phyloP scores from a whole-genome alignment of 2,797 vertebrate genomes.

The Tinamus major region DNA sequence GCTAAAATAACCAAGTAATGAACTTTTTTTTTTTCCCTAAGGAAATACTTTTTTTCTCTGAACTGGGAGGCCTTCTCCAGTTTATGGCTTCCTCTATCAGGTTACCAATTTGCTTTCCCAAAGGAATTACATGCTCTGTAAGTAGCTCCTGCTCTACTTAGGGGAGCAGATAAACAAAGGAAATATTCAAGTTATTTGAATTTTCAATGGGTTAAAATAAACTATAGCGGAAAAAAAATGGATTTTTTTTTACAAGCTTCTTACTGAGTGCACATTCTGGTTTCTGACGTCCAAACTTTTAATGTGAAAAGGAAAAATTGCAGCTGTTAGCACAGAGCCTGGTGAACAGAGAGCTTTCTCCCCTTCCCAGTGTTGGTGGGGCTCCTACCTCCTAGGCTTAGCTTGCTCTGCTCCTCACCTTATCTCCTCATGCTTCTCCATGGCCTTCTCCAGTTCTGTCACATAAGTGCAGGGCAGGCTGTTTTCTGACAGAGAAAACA shows the following conservation, averaged over 20 bases:
- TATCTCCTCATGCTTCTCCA: neutral
- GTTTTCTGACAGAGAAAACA: neutral
- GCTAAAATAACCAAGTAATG: neutral
- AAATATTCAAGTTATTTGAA: neutral
- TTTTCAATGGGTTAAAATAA: neutral
- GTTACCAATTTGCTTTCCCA: neutral
- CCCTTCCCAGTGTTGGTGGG: neutral
- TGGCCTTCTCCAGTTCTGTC: neutral
- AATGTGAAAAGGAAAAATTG: neutral
- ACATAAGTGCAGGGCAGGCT: fast-evolving
- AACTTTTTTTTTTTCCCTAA: neutral
- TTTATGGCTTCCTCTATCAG: neutral
- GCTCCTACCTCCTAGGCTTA: neutral
- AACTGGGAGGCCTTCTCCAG: neutral
- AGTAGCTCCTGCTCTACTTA: neutral
- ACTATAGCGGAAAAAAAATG: neutral
- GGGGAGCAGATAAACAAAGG: constrained; percentile 3
- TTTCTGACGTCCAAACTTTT: neutral
- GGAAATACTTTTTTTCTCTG: neutral
- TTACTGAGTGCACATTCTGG: neutral
- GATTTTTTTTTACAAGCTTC: neutral
- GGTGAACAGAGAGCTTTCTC: neutral
- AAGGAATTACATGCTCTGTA: neutral
- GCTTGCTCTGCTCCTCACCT: neutral
- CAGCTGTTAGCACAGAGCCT: neutral